Evolutionary conservation across 2,113 vertebrate genomes (phyloP).

Genomic region (Maccullochella peelii): DNA sequence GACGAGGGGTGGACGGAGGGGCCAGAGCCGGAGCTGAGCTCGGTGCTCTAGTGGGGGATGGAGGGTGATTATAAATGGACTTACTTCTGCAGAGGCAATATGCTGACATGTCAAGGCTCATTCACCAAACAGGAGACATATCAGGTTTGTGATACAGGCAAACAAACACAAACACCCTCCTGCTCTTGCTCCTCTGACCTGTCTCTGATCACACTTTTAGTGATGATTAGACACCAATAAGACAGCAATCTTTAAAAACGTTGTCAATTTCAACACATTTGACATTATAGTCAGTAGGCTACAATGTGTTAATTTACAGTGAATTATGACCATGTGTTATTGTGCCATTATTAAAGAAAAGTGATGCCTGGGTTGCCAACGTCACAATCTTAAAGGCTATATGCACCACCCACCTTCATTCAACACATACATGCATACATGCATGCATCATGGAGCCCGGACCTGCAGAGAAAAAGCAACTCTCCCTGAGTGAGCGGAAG

Average conservation of each 20-base stretch:
- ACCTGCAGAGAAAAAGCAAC: constrained; percentile 71
- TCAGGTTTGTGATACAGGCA: constrained; percentile 65
- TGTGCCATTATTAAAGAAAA: not conserved
- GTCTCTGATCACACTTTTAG: constrained; percentile 11
- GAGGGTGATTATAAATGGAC: constrained; percentile 73
- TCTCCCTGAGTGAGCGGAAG: constrained; percentile 75
- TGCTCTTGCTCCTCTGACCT: not conserved
- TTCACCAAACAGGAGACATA: constrained; percentile 71
- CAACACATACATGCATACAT: constrained; percentile 18
- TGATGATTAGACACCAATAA: not conserved
- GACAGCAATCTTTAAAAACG: not conserved
- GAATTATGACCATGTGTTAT: no score
- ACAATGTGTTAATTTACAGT: not conserved
- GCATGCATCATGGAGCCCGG: constrained; percentile 55
- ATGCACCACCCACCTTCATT: constrained; percentile 37
- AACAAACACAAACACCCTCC: constrained; percentile 28
- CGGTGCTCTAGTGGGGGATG: constrained; percentile 46
- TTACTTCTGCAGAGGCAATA: constrained; percentile 76
- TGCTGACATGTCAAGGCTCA: constrained; percentile 79
- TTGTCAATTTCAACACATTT: not conserved
- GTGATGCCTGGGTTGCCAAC: not conserved
- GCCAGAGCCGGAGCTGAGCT: constrained; percentile 40
- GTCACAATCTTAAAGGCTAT: not conserved
- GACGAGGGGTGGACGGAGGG: constrained; percentile 61
- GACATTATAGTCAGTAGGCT: not conserved